Conservation (phyloP, 2,113 vertebrate species). For the Capricornis sumatraensis region DNA sequence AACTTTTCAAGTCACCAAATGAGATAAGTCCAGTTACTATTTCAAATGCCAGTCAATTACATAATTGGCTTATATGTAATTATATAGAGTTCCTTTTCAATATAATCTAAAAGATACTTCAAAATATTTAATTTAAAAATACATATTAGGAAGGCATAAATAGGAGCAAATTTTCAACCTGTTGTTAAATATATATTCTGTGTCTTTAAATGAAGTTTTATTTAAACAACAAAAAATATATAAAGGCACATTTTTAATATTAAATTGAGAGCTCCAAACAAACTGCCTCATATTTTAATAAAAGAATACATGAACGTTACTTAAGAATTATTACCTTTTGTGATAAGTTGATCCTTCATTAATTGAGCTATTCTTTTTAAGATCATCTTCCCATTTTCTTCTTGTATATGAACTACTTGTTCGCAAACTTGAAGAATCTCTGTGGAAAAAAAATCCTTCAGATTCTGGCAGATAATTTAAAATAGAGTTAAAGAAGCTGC, state of each 20-base stretch:
- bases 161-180: neutral
- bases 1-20: neutral
- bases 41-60: neutral
- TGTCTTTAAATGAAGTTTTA: slow-evolving; percentile 11
- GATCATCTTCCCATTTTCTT: slow-evolving; percentile 97
- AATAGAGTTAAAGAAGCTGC: neutral
- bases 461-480: slow-evolving; percentile 28
- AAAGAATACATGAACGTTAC: neutral
- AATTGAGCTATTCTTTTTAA: slow-evolving; percentile 93
- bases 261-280: neutral
- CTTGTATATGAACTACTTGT: slow-evolving; percentile 95
- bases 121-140: neutral
- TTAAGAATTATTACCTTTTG: slow-evolving; percentile 89
- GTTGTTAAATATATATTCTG: neutral
- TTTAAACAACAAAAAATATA: slow-evolving; percentile 27
- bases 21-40: neutral
- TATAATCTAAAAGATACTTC: slow-evolving; percentile 10
- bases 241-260: neutral
- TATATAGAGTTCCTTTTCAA: neutral
- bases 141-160: neutral
- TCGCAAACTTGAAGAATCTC: slow-evolving; percentile 92
- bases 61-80: neutral
- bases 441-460: slow-evolving; percentile 78
- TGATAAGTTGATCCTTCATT: slow-evolving; percentile 95
- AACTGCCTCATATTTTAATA: slow-evolving; percentile 7